Percentiles rank a stretch among this genome's conserved stretches.
Evolutionary conservation across 1,140 invertebrate genomes (phyloP).

Genomic region (Steinernema feltiae): DNA sequence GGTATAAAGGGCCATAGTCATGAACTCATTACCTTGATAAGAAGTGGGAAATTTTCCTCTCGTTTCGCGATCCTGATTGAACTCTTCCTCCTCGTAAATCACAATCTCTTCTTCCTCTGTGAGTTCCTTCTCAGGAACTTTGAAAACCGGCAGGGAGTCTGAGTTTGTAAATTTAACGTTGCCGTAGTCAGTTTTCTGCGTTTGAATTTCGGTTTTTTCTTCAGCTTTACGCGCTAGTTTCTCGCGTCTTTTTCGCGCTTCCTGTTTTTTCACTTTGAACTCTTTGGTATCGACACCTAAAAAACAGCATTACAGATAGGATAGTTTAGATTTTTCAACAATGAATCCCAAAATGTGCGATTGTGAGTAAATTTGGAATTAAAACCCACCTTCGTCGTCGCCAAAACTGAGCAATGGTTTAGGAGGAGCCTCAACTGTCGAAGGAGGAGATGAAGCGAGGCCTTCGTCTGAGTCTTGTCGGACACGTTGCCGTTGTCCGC

Average conservation of each 20-base stretch:
- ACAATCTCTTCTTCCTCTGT: no score
- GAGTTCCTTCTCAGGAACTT: background rate
- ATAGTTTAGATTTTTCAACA: no score
- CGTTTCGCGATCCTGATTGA: no score
- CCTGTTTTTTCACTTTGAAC: background rate
- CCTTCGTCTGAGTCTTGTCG: background rate
- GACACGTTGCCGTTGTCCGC: background rate
- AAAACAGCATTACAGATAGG: background rate
- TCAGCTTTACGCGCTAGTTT: no score
- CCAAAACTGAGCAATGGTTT: constrained; percentile 8
- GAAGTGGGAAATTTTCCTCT: no score
- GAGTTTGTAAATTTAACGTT: background rate
- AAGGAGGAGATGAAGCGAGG: no score
- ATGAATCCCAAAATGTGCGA: no score
- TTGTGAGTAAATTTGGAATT: background rate
- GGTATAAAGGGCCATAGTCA: no score
- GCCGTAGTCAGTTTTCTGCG: background rate
- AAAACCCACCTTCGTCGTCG: constrained; percentile 1
- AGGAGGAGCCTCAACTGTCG: no score
- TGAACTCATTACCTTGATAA: no score
- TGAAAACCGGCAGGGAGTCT: background rate
- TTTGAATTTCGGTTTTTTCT: background rate
- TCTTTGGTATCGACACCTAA: background rate
- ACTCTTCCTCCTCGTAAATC: background rate
- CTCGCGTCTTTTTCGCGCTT: background rate